These are phyloP conservation scores for Mesorhabditis sp. DNA, from an alignment of 2,888 invertebrate genomes.

Conservation along the genomic window DNA sequence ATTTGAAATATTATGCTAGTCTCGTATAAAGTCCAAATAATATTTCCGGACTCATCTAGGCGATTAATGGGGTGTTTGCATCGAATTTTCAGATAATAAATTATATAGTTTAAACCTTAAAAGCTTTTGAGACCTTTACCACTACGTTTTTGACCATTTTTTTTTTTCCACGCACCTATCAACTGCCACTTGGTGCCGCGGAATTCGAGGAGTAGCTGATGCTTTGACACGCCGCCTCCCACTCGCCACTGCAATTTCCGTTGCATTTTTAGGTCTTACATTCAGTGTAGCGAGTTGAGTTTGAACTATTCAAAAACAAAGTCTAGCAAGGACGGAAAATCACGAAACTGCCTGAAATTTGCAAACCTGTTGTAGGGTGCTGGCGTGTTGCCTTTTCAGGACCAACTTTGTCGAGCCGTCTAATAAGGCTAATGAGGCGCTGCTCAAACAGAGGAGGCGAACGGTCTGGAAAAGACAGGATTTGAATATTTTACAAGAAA, in stretches of 20 bases:
- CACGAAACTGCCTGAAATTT: background rate
- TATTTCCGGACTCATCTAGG: too few species aligned
- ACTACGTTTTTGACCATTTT: too few species aligned
- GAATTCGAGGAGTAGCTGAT: conserved; percentile 68
- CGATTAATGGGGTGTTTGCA: too few species aligned
- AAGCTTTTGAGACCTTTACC: too few species aligned
- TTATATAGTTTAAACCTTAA: too few species aligned
- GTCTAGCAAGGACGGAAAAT: background rate
- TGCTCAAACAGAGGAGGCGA: conserved; percentile 66
- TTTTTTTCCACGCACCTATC: conserved; percentile 41
- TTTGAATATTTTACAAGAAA: background rate
- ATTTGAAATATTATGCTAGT: too few species aligned
- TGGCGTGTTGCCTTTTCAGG: conserved; percentile 61
- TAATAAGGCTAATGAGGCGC: conserved; percentile 66
- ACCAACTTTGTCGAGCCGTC: conserved; percentile 67
- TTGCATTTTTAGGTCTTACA: too few species aligned
- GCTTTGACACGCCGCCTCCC: conserved; percentile 67
- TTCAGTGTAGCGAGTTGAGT: too few species aligned
- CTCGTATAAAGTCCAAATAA: too few species aligned
- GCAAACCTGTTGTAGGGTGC: conserved; percentile 63
- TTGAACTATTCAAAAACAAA: too few species aligned
- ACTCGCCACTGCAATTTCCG: conserved; percentile 65
- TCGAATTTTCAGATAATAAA: too few species aligned
- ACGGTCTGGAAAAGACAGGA: conserved; percentile 62
- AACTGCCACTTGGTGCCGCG: conserved; percentile 66